phyloP scores from a whole-genome alignment of 2,113 vertebrate species.

The Syngnathus floridae region DNA sequence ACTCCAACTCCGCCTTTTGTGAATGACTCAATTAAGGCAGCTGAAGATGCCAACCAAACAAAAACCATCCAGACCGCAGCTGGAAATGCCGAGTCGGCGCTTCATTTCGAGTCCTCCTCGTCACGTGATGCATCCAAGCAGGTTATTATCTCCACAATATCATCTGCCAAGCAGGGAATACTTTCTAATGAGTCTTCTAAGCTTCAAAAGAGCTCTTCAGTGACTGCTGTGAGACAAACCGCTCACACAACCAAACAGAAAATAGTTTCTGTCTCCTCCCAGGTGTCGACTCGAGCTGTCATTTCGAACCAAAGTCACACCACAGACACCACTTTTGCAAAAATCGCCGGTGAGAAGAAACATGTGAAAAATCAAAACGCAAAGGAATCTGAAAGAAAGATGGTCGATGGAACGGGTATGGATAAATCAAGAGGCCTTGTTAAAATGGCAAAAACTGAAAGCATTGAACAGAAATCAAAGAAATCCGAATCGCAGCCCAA shows the following conservation, averaged over 20 bases:
- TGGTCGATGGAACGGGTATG: constrained; percentile 14
- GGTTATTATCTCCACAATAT: constrained; percentile 25
- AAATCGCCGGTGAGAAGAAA: constrained; percentile 40
- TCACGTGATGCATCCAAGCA: constrained; percentile 47
- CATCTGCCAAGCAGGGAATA: constrained; percentile 50
- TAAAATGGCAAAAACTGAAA: constrained; percentile 22
- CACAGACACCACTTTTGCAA: constrained; percentile 31
- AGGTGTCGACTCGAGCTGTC: constrained; percentile 35
- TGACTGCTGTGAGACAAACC: constrained; percentile 57
- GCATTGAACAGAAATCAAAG: constrained; percentile 19
- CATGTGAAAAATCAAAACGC: constrained; percentile 37
- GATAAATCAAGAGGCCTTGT: constrained; percentile 9
- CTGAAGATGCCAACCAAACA: constrained; percentile 32
- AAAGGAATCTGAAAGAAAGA: constrained; percentile 27
- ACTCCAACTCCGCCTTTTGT: constrained; percentile 51
- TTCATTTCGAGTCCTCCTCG: constrained; percentile 35
- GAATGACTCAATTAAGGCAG: constrained; percentile 56
- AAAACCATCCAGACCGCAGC: constrained; percentile 34
- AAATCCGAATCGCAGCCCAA: constrained; percentile 21
- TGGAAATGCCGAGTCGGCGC: constrained; percentile 37
- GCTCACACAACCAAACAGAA: constrained; percentile 52
- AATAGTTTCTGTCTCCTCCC: constrained; percentile 50
- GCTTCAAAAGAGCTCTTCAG: constrained; percentile 59
- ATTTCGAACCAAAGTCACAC: constrained; percentile 32
- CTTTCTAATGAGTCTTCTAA: constrained; percentile 58